Base-by-base conservation (phyloP, 2,888 invertebrate genomes). In the Biston stratarius region DNA sequence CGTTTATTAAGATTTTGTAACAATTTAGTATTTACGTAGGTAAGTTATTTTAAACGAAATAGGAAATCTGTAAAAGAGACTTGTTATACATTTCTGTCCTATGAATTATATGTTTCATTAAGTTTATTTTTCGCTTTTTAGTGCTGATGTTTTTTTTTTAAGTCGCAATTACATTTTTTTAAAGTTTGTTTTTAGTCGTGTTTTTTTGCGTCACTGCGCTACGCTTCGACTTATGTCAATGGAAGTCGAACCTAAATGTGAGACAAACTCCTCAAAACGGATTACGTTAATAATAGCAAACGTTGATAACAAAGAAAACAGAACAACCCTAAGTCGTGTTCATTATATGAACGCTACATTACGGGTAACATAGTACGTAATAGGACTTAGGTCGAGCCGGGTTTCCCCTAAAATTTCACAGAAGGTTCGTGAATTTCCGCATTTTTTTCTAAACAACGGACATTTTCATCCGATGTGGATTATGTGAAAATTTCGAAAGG, bases 401-500 rank as follows among this genome's bases (percentile, higher is more conserved):
- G 71, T 64, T 69, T 69, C 64, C 65, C 71, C 65, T 75, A 75
- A 75, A 81, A 80, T 80, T 78, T 77, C 69, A 69, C 77, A 69
- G 68, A 75, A 72, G 79, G 76, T 78, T 77, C 71, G 72, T 73
- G 71, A 81, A 79, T 77, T 74, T 77, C 71, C 79, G 74, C 79
- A 81, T 84, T 85, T 84, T 77, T 84, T 81, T 79, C 80, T 82
- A 85, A 85, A 85, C 88, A 88, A 87, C 83, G 77, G 79, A 72
- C 70, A 67, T 74, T 77, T 75, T 74, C 73, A 72, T 71, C 73
- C 75, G 73, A 75, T 73, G 75, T 71, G 81, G 81, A 85, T 84
- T 87, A 85, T 85, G 86, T 84, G 83, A 82, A 85, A 87, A 86
- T 79, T 83, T 83, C 77, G 75, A 79, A 74, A 81, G 77, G 80